Evolutionary conservation across 2,888 invertebrate genomes (phyloP).

Genomic region (Calliopum simillimum): DNA sequence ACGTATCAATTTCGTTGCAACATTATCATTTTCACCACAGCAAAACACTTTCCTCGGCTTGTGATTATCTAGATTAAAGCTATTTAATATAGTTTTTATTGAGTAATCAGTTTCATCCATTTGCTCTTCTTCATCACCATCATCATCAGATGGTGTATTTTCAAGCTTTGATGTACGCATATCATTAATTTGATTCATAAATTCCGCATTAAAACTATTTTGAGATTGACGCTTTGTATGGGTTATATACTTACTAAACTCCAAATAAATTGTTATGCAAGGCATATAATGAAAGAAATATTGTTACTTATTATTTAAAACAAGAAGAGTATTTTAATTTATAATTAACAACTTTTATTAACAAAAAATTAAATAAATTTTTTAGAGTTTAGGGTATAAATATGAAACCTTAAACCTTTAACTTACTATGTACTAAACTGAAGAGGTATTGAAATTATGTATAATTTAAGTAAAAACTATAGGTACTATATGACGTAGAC

Average conservation of each 20-base stretch:
- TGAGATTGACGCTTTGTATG: conserved; percentile 51
- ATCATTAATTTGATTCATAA: conserved; percentile 42
- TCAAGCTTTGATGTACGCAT: conserved; percentile 47
- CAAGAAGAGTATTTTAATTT: conserved; percentile 5
- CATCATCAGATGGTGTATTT: conserved; percentile 47
- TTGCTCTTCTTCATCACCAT: conserved; percentile 49
- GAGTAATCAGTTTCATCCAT: conserved; percentile 66
- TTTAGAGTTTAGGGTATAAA: too few species aligned
- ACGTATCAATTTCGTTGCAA: conserved; percentile 52
- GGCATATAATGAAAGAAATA: conserved; percentile 41
- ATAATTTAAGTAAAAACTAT: too few species aligned
- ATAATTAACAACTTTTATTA: neutral
- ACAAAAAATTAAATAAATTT: neutral
- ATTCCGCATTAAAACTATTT: conserved; percentile 34
- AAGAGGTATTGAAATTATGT: too few species aligned
- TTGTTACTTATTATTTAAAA: conserved; percentile 19
- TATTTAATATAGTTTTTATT: conserved; percentile 57
- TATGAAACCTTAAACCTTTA: too few species aligned
- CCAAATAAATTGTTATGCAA: conserved; percentile 38
- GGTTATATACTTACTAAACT: conserved; percentile 64
- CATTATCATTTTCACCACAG: conserved; percentile 54
- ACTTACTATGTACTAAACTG: too few species aligned
- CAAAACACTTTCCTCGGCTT: conserved; percentile 64
- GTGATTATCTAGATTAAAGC: conserved; percentile 63
- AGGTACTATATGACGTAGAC: too few species aligned